Conservation (phyloP, 2,888 invertebrate species). For the Volucella inflata region DNA sequence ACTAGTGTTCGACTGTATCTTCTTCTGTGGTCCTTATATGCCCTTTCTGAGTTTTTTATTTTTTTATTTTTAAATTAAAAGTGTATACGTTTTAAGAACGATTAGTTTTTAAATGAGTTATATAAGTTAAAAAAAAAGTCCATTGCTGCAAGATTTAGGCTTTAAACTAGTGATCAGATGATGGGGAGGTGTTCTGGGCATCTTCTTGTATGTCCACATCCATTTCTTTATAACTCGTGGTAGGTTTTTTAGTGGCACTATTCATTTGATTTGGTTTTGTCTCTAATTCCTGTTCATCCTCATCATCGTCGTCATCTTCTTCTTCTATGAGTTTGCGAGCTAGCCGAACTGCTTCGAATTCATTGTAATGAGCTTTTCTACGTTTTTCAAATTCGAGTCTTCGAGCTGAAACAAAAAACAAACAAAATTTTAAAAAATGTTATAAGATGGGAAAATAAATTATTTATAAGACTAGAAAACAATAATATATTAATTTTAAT, state of each 20-base stretch:
- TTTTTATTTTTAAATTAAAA: slow-evolving; percentile 39
- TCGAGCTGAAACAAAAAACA: slow-evolving; percentile 84
- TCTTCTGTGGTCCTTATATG: slow-evolving; percentile 29
- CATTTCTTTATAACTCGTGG: slow-evolving; percentile 74
- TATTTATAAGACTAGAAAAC: too few species aligned
- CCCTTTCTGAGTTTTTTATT: slow-evolving; percentile 27
- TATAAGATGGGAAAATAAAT: too few species aligned
- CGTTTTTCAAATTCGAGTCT: slow-evolving; percentile 94
- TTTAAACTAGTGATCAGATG: slow-evolving; percentile 73
- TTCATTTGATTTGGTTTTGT: slow-evolving; percentile 51
- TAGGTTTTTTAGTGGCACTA: slow-evolving; percentile 68
- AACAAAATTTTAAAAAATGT: neutral
- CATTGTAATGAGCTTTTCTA: slow-evolving; percentile 98
- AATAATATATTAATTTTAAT: too few species aligned
- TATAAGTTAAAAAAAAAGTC: slow-evolving; percentile 55
- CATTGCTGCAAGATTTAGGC: slow-evolving; percentile 45
- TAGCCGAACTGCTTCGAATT: slow-evolving; percentile 96
- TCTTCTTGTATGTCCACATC: slow-evolving; percentile 76
- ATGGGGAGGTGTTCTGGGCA: slow-evolving; percentile 75
- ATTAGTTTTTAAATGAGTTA: slow-evolving; percentile 61
- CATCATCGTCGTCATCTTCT: slow-evolving; percentile 92
- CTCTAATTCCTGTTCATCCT: slow-evolving; percentile 77
- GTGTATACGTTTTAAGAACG: slow-evolving; percentile 39
- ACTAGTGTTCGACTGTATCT: slow-evolving; percentile 23
- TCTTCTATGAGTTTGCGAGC: slow-evolving; percentile 95